These are phyloP conservation scores for Limulus polyphemus DNA, from an alignment of 2,888 invertebrate genomes.

Conservation along the genomic window DNA sequence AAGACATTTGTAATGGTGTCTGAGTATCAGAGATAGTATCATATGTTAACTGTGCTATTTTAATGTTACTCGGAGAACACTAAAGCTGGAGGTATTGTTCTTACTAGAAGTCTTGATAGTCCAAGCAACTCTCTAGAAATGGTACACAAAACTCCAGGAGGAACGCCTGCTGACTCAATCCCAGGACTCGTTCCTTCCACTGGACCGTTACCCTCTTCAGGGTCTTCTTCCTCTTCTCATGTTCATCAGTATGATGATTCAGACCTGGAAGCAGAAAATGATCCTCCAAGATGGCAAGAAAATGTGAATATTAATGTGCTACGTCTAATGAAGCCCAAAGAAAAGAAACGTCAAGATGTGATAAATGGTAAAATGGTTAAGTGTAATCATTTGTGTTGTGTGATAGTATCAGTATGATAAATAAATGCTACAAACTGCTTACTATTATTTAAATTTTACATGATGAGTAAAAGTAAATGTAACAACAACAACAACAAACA, in stretches of 20 bases:
- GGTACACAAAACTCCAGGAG: constrained; percentile 37
- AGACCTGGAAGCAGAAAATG: constrained; percentile 52
- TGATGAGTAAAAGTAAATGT: too few relatives aligned
- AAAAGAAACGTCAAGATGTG: constrained; percentile 81
- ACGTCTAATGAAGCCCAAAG: constrained; percentile 57
- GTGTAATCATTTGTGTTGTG: too few relatives aligned
- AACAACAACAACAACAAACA: too few relatives aligned
- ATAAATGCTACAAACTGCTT: too few relatives aligned
- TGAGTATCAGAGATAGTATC: too few relatives aligned
- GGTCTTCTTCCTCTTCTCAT: constrained; percentile 27
- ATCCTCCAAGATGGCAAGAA: constrained; percentile 65
- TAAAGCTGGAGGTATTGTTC: too few relatives aligned
- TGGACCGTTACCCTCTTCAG: constrained; percentile 23
- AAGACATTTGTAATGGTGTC: too few relatives aligned
- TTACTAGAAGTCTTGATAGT: constrained; percentile 53
- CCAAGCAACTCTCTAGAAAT: constrained; percentile 59
- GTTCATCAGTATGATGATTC: constrained; percentile 37
- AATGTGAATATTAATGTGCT: constrained; percentile 61
- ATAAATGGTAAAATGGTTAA: constrained; percentile 56
- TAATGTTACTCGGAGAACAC: too few relatives aligned
- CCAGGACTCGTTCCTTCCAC: constrained; percentile 14
- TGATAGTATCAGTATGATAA: too few relatives aligned
- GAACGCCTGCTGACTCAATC: constrained; percentile 21
- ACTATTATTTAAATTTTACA: too few relatives aligned
- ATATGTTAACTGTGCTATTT: too few relatives aligned